Evolutionary conservation across 2,888 invertebrate species (phyloP), one percentile per base, ranked within the genome.

Genomic region (Dorcus hopei): DNA sequence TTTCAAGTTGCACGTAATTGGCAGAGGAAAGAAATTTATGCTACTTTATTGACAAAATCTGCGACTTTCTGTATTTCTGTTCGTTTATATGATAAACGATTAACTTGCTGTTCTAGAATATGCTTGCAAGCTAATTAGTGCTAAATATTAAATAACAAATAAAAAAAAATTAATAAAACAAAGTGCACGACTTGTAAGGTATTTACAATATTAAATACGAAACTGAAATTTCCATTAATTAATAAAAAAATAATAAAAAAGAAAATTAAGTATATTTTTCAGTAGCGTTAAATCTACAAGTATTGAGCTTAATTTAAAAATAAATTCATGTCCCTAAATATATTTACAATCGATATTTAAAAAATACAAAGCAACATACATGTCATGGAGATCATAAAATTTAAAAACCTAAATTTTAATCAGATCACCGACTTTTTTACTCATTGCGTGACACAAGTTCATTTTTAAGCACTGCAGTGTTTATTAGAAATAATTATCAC

Each of bases 61-160:
- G 14, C 2, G 26, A 26, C 42, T 26, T 14, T 14, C 14, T 65
- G 64, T 64, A 54, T 57, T 65, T 70, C 62, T 58, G 61, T 49
- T 11, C n/a, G 38, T 42, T 41, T 11, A 2, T 11, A 41, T 41
- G 45, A 45, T 3, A 45, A 45, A 45, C 45, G 45, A 41, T 11
- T 3, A 41, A 41, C 41, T 45, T 14, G 3, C 14, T 16, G 16
- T 45, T 45, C 45, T 45, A 45, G 45, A 45, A 19, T 45, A 16
- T 45, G 14, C 45, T 45, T 11, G 45, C 3, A 14, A 45, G 19
- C 39, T 50, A 38, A 38, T 50, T 50, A 50, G 48, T 61, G 68
- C 70, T 72, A 74, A 64, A 74, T 72, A 74, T 74, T 74, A 74
- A 73, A 74, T 74, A 76, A 76, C 74, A 74, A 75, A 73, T 68